These are phyloP conservation scores for Cromileptes altivelis DNA, from an alignment of 2,113 vertebrate species.

Conservation along the genomic window DNA sequence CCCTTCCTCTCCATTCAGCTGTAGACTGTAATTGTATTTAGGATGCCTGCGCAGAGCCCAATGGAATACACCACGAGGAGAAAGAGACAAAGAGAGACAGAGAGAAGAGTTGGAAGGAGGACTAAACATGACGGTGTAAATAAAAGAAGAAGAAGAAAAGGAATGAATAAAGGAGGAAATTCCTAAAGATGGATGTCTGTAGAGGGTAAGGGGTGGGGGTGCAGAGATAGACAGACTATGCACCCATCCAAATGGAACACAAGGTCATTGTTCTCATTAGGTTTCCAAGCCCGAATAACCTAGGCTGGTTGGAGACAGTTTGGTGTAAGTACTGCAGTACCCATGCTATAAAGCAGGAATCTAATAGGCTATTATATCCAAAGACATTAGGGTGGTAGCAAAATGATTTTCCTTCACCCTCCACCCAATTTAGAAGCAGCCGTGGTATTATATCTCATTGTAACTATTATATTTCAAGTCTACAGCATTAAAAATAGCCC, in stretches of 20 bases:
- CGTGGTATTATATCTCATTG: conserved; percentile 35
- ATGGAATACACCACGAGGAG: conserved; percentile 62
- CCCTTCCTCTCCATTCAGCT: conserved; percentile 77
- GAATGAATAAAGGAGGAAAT: conserved; percentile 28
- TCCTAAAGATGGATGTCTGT: conserved; percentile 51
- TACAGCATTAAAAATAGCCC: conserved; percentile 38
- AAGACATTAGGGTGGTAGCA: conserved; percentile 60
- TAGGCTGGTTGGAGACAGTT: conserved; percentile 55
- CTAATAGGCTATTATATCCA: conserved; percentile 70
- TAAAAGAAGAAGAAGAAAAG: conserved; percentile 27
- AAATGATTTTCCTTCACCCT: conserved; percentile 65
- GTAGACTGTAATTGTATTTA: conserved; percentile 84
- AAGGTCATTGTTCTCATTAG: conserved; percentile 76
- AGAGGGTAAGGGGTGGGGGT: conserved; percentile 2
- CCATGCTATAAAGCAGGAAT: conserved; percentile 64
- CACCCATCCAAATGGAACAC: conserved; percentile 61
- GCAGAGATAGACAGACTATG: conserved; percentile 41
- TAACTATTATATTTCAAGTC: conserved; percentile 56
- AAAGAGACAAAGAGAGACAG: conserved; percentile 41
- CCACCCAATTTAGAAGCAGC: conserved; percentile 55
- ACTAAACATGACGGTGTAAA: conserved; percentile 48
- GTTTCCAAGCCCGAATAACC: conserved; percentile 61
- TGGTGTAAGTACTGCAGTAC: conserved; percentile 52
- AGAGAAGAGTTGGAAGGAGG: conserved; percentile 34
- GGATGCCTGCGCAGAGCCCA: conserved; percentile 73